A percentile compares a stretch with the other conserved stretches of the same genome.
These are phyloP conservation scores for Sycophila sp. DNA, from an alignment of 1,140 invertebrate species.

Conservation along the genomic window DNA sequence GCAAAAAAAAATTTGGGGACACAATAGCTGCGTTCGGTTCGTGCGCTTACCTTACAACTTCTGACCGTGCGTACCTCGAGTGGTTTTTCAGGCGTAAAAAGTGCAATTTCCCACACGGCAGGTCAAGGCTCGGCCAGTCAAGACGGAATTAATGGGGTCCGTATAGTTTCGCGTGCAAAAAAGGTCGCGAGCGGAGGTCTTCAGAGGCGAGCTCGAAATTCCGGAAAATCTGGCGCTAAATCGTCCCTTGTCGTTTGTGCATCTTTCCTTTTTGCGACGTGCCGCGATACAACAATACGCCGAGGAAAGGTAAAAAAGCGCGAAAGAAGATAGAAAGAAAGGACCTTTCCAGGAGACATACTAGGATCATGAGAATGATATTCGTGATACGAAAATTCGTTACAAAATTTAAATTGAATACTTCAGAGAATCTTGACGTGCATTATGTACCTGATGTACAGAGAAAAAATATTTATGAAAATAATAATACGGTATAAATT, in stretches of 20 bases:
- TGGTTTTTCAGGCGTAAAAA: constrained; percentile 27
- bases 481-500: too few relatives aligned
- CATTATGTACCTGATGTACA: too few relatives aligned
- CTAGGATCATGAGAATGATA: too few relatives aligned
- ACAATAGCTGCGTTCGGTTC: too few relatives aligned
- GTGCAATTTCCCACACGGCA: constrained; percentile 33
- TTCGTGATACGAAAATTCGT: too few relatives aligned
- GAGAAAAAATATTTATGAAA: too few relatives aligned
- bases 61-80: neutral
- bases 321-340: neutral
- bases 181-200: constrained; percentile 6
- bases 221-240: constrained; percentile 33
- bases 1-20: too few relatives aligned
- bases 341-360: too few relatives aligned
- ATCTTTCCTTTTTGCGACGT: neutral
- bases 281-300: too few relatives aligned
- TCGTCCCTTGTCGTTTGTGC: neutral
- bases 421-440: too few relatives aligned
- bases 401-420: too few relatives aligned
- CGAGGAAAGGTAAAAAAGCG: neutral
- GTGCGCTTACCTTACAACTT: neutral
- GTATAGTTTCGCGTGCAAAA: constrained; percentile 4
- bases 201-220: constrained; percentile 9
- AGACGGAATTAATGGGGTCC: constrained; percentile 14
- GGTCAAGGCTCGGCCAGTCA: neutral